A percentile compares a stretch with the other conserved stretches of the same genome.
phyloP scores from a whole-genome alignment of 1,140 invertebrate species.

The Caenorhabditis briggsae region DNA sequence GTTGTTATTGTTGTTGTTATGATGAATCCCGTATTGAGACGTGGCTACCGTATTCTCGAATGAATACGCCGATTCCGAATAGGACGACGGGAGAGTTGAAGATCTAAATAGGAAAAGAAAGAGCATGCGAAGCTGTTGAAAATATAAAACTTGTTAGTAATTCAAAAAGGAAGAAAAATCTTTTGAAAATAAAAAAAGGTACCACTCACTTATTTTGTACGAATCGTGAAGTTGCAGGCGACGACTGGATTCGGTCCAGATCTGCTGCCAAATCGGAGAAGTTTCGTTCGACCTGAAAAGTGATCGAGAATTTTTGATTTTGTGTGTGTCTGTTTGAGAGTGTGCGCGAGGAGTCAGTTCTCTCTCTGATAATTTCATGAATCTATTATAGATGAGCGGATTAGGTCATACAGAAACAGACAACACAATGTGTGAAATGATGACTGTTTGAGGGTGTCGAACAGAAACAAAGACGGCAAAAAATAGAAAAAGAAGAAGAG shows the following conservation, averaged over 20 bases:
- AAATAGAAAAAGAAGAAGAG: not conserved
- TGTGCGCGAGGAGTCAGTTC: not conserved
- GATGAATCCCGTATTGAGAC: not conserved
- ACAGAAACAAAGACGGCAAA: not conserved
- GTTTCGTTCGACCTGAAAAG: slow-evolving; percentile 65
- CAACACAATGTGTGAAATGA: slow-evolving; percentile 32
- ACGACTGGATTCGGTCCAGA: slow-evolving; percentile 62
- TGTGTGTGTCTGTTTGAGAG: not conserved
- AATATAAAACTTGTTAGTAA: slow-evolving; percentile 12
- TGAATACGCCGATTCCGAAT: slow-evolving; percentile 26
- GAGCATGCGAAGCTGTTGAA: slow-evolving; percentile 4
- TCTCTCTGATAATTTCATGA: not conserved
- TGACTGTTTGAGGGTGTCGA: slow-evolving; percentile 14
- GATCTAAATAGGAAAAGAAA: slow-evolving; percentile 42
- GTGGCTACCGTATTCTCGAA: slow-evolving; percentile 47
- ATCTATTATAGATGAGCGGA: slow-evolving; percentile 37
- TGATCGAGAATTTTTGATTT: slow-evolving; percentile 7
- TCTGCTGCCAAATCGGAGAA: slow-evolving; percentile 66
- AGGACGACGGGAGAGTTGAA: slow-evolving; percentile 32
- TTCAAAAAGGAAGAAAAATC: slow-evolving; percentile 5
- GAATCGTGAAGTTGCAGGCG: slow-evolving; percentile 46
- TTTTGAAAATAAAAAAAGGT: not conserved
- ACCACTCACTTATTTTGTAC: slow-evolving; percentile 53
- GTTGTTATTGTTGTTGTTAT: slow-evolving; percentile 51
- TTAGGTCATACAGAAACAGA: slow-evolving; percentile 41